Evolutionary conservation across 2,113 vertebrate genomes (phyloP), one percentile per base, ranked within the genome.

Genomic region (Butastur rufipennis): DNA sequence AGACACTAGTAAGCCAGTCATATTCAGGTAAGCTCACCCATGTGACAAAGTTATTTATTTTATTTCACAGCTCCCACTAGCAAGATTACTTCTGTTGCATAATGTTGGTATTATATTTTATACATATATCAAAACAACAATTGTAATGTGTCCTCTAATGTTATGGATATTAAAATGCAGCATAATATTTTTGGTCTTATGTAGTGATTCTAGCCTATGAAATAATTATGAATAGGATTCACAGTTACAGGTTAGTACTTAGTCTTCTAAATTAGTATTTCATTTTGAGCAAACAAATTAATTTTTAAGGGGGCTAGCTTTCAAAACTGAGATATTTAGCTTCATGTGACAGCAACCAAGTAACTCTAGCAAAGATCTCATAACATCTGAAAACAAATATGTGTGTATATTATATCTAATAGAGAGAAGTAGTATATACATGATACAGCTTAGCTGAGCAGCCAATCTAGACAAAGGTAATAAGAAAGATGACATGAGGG

Each of bases 391-490:
- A 78, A 73, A 48, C 7, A 42, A 43, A 31, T 42, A 16, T 8
- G 3, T 31, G 0, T 26, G 4, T 56, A 12, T 66, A 20, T 55
- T 40, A 2, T 7, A 18, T 29, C 1, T 8, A 25, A 25, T 0
- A 43, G 23, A 61, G 52, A 31, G 20, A 42, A 61, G 11, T 17
- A 34, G 36, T 26, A 15, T 11, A 0, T 23, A 15, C 27, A 26
- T 23, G 55, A n/a, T 7, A 20, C 31, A 22, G 38, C 50, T 36
- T 4, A 47, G 50, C 34, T 38, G 55, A 40, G 38, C 29, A 65
- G 68, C 66, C 50, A 12, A 9, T 52, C 40, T 56, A 43, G 65
- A 56, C 55, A 68, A 40, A 43, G 20, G 29, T 16, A 38, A 23
- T 7, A 20, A 3, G 15, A n/a, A 40, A 52, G 36, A 17, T 36